Conservation (phyloP, 2,888 invertebrate species). For the Polyommatus iphigenia region DNA sequence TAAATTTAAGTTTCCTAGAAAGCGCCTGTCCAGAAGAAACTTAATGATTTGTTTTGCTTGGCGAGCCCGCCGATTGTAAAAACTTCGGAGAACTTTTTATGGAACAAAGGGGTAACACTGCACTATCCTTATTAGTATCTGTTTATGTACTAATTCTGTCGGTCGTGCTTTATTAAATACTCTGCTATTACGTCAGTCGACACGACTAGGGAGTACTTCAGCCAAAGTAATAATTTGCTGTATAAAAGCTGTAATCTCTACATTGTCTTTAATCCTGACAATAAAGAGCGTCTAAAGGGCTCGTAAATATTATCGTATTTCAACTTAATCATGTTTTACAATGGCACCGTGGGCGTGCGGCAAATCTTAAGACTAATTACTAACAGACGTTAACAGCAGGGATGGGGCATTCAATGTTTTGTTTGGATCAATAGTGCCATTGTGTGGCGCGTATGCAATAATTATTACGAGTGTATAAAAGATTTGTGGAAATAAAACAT, state of each 20-base stretch:
- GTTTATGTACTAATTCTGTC: not conserved
- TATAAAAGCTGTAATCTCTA: not conserved
- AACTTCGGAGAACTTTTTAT: conserved; percentile 5
- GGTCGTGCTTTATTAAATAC: not conserved
- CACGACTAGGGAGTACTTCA: not conserved
- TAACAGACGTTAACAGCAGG: conserved; percentile 40
- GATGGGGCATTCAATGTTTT: conserved; percentile 37
- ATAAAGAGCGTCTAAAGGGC: conserved; percentile 5
- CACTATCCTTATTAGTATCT: conserved; percentile 9
- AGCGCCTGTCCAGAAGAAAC: conserved; percentile 25
- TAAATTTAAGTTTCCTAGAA: conserved; percentile 30
- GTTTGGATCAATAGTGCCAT: conserved; percentile 29
- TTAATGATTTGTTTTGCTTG: conserved; percentile 31
- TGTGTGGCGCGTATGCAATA: conserved; percentile 9
- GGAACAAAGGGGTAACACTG: conserved; percentile 3
- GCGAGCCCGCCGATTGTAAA: conserved; percentile 19
- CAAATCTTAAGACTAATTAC: conserved; percentile 35
- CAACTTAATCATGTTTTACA: conserved; percentile 28
- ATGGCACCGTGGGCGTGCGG: conserved; percentile 32
- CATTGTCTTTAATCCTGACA: conserved; percentile 5
- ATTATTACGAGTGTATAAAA: conserved; percentile 19
- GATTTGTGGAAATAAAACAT: conserved; percentile 6
- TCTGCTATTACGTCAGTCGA: not conserved
- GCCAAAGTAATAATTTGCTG: not conserved
- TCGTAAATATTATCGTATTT: conserved; percentile 30